Conservation (phyloP, 2,113 vertebrate genomes). For the Butorides virescens region DNA sequence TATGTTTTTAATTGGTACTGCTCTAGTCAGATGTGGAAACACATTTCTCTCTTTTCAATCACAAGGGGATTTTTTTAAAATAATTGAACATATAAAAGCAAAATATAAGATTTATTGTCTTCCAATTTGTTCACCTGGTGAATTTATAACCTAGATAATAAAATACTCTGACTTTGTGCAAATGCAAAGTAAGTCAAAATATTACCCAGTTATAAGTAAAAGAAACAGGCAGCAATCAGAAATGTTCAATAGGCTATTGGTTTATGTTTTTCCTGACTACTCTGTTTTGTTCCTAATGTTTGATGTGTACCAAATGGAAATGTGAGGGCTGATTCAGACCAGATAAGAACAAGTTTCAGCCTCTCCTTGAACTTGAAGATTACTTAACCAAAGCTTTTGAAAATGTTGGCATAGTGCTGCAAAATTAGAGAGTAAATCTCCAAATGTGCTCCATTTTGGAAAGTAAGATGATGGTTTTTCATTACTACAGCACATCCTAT, state of each 20-base stretch:
- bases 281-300: neutral
- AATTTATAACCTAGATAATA: neutral
- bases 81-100: neutral
- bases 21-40: neutral
- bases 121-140: neutral
- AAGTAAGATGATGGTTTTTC: neutral
- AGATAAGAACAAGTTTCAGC: neutral
- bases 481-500: neutral
- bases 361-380: neutral
- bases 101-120: neutral
- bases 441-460: neutral
- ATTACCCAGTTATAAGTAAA: neutral
- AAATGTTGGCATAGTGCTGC: neutral
- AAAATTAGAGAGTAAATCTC: neutral
- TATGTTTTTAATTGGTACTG: neutral
- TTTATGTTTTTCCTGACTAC: neutral
- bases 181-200: neutral
- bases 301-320: neutral
- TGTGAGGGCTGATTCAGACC: neutral
- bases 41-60: neutral
- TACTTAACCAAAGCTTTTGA: neutral
- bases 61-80: neutral
- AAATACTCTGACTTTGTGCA: neutral
- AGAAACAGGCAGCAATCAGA: neutral
- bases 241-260: neutral